A percentile compares a stretch with the other conserved stretches of the same genome.
phyloP scores from a whole-genome alignment of 2,113 vertebrate species.

The Phodopus roborovskii region DNA sequence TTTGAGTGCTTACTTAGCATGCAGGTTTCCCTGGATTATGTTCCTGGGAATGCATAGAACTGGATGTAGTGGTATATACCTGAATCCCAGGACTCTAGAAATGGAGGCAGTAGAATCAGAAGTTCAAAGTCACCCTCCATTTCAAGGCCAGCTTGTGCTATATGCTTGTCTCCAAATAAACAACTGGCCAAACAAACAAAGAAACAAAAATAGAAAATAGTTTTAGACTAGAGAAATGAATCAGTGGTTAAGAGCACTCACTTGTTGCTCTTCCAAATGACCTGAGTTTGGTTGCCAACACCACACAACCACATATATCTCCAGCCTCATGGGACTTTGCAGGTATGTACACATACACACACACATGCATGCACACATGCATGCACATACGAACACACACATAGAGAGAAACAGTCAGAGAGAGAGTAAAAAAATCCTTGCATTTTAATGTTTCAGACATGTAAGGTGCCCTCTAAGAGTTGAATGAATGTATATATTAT shows the following conservation, averaged over 20 bases:
- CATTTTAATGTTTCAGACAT: background rate
- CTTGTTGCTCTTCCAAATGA: background rate
- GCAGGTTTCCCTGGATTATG: too few species aligned
- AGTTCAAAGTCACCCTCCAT: background rate
- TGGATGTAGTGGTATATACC: too few species aligned
- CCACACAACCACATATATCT: too few species aligned
- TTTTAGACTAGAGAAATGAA: too few species aligned
- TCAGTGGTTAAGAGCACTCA: background rate
- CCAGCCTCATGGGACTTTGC: too few species aligned
- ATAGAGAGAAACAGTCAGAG: background rate
- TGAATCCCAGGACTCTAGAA: background rate
- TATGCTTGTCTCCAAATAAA: background rate
- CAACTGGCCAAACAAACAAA: background rate
- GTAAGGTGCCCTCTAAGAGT: background rate
- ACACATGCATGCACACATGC: background rate
- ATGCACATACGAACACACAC: background rate
- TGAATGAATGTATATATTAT: background rate
- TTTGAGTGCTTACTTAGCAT: background rate
- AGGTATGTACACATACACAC: background rate
- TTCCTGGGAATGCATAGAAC: background rate
- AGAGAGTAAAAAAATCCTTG: background rate
- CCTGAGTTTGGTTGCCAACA: background rate
- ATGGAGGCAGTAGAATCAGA: background rate
- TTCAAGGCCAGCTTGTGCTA: background rate
- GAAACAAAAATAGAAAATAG: background rate